Percentiles rank a stretch among this genome's conserved stretches.
These are phyloP conservation scores for Drosophila multiciliata DNA, from an alignment of 2,888 invertebrate species.

Conservation along the genomic window DNA sequence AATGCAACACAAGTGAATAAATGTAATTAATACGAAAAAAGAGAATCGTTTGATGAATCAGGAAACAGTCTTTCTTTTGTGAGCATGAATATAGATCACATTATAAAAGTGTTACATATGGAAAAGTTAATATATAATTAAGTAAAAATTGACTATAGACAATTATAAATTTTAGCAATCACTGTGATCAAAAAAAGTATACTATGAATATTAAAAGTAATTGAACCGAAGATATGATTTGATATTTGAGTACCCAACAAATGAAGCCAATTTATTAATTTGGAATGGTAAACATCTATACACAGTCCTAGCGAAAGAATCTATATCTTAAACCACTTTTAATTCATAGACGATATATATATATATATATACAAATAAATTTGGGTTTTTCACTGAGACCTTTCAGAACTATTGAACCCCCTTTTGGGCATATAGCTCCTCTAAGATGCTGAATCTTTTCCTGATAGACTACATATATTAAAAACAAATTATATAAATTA, in stretches of 20 bases:
- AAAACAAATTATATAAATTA: background rate
- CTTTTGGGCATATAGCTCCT: no score
- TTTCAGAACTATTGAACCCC: no score
- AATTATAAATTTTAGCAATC: background rate
- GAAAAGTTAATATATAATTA: background rate
- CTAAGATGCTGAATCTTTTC: no score
- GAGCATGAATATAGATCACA: background rate
- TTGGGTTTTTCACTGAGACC: no score
- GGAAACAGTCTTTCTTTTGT: background rate
- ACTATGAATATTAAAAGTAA: rapidly evolving
- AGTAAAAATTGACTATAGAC: background rate
- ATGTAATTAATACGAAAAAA: background rate
- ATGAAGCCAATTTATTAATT: background rate
- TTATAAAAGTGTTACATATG: background rate
- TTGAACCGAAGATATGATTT: background rate
- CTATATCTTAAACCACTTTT: background rate
- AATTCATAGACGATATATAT: background rate
- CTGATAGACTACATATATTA: background rate
- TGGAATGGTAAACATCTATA: background rate
- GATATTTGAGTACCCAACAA: background rate
- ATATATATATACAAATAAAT: no score
- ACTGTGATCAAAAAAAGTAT: background rate
- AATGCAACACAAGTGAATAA: background rate
- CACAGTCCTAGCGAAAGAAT: background rate
- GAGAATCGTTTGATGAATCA: background rate